Evolutionary conservation across 2,113 vertebrate genomes (phyloP).

Genomic region (Nannobrachium achirus): DNA sequence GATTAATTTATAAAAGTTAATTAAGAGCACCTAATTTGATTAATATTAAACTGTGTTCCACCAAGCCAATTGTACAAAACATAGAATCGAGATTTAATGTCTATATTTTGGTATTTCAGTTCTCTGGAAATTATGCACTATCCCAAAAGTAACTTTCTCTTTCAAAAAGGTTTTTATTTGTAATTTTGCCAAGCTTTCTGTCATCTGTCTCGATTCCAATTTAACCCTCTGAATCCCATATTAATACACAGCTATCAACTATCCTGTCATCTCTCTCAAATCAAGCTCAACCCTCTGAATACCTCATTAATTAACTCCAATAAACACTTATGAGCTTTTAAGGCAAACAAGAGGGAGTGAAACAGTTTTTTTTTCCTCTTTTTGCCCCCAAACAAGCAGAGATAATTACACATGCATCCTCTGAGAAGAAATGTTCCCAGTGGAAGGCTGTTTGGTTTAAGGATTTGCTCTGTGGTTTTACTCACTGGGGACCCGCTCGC

Average conservation of each 20-base stretch:
- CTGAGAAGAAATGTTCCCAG: constrained; percentile 72
- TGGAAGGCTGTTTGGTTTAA: constrained; percentile 80
- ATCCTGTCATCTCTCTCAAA: neutral
- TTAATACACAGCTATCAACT: too few species aligned
- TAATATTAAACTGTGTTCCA: constrained; percentile 32
- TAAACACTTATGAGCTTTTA: constrained; percentile 71
- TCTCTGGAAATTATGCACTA: neutral
- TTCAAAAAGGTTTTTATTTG: neutral
- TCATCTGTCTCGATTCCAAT: too few species aligned
- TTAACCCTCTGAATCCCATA: too few species aligned
- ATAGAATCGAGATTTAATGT: neutral
- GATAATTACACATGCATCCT: constrained; percentile 81
- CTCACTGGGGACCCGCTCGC: constrained; percentile 86
- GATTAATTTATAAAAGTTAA: constrained; percentile 60
- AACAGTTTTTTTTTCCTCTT: constrained; percentile 69
- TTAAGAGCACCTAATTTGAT: constrained; percentile 42
- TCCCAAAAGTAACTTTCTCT: neutral
- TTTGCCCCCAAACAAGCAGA: constrained; percentile 72
- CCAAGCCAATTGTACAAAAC: neutral
- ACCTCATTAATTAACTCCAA: constrained; percentile 66
- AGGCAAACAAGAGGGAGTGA: constrained; percentile 75
- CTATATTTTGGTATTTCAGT: neutral
- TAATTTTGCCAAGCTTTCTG: too few species aligned
- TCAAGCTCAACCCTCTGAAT: constrained; percentile 30
- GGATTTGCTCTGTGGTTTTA: constrained; percentile 83